Percentiles rank a stretch among this genome's conserved stretches.
Evolutionary conservation across 2,888 invertebrate genomes (phyloP).

Genomic region (Anthrax anthrax): DNA sequence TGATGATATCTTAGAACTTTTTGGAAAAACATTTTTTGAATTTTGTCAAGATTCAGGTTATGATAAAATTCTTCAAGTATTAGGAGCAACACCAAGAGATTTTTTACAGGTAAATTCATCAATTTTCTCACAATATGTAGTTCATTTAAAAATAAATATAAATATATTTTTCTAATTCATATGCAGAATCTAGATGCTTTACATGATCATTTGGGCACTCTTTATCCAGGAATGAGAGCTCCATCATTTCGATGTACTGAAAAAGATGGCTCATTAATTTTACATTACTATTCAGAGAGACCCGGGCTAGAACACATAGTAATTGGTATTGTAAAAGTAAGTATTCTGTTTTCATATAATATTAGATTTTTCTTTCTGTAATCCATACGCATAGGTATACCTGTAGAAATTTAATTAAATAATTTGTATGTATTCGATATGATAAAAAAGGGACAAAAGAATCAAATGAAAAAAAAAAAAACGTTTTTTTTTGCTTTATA

Average conservation of each 20-base stretch:
- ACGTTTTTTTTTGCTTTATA: too few relatives aligned
- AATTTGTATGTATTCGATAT: too few relatives aligned
- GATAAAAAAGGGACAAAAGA: too few relatives aligned
- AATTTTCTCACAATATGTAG: background rate
- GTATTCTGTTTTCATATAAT: constrained; percentile 5
- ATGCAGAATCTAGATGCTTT: constrained; percentile 84
- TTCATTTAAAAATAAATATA: background rate
- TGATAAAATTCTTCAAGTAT: constrained; percentile 84
- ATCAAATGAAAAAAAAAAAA: too few relatives aligned
- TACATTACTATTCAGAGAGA: constrained; percentile 93
- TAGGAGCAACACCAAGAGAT: constrained; percentile 88
- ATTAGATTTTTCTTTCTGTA: too few relatives aligned
- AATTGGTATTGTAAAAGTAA: constrained; percentile 90
- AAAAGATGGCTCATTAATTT: constrained; percentile 75
- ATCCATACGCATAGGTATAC: too few relatives aligned
- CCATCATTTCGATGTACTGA: constrained; percentile 94
- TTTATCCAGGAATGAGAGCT: constrained; percentile 88
- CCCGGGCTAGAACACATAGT: constrained; percentile 91
- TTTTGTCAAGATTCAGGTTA: constrained; percentile 96
- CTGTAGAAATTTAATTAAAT: too few relatives aligned
- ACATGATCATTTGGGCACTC: constrained; percentile 85
- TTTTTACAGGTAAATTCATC: constrained; percentile 62
- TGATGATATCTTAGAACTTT: constrained; percentile 73
- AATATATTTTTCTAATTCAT: background rate
- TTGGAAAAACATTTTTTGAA: constrained; percentile 91